Base-by-base conservation (phyloP, 1,140 invertebrate genomes). In the Asobara japonica region DNA sequence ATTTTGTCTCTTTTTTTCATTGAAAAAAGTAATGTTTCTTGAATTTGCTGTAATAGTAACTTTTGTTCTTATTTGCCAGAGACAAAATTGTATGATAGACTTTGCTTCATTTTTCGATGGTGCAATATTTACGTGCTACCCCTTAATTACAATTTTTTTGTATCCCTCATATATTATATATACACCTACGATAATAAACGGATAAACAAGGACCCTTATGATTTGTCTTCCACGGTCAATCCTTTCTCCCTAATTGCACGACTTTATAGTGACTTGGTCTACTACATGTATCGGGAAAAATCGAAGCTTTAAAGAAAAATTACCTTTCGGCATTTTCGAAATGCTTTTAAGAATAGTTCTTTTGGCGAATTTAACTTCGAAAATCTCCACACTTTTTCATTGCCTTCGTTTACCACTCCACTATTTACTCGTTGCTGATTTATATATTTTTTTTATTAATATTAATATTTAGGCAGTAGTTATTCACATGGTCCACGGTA, bases 11-110 rank as follows among this genome's bases (percentile, higher is more conserved):
- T 67, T 20, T 25, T 66, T 33, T 68, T 2, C 29, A 29, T 68
- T 48, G 45, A 70, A 79, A 82, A 82, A 82, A 79, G 73, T 78
- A 79, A 77, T 73, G 38, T 76, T 62, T 76, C 66, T 81, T 76
- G 71, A 79, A 78, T 71, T 78, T 70, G 73, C 73, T 69, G 76
- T 65, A 78, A 75, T 80, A 78, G 74, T 77, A 79, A 78, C 61
- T 78, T 75, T 68, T 77, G 3, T 20, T 69, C 3, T 31, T 60
- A n/a, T 30, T 66, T 41, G 13, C 51, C 16, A 8, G 29, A 73
- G 38, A 67, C n/a, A 72, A 76, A 74, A 76, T 71, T 67, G 72
- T 67, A 76, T 79, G 62, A 79, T 70, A 73, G 75, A 76, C 73
- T 78, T 65, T 20, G 67, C 72, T 72, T 60, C 41, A 45, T 11